phyloP scores from a whole-genome alignment of 2,888 invertebrate species.

The Agriopis leucophaearia region DNA sequence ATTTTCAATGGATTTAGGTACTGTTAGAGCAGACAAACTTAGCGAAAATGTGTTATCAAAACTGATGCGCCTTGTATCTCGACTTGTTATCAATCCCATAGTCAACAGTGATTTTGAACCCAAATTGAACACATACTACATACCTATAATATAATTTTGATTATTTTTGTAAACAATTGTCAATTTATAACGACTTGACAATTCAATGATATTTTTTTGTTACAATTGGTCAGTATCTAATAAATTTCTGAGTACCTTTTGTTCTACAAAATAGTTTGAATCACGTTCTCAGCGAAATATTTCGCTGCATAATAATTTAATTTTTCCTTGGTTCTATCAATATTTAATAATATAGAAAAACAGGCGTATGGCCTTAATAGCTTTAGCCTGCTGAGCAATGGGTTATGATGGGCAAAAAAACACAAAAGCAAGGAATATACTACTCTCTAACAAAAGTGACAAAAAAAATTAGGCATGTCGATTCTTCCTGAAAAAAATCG shows the following conservation, averaged over 20 bases:
- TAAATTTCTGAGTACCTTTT: neutral
- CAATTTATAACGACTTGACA: neutral
- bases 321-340: too few relatives aligned
- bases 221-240: neutral
- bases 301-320: too few relatives aligned
- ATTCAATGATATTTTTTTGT: neutral
- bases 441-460: too few relatives aligned
- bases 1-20: constrained; percentile 66
- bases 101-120: constrained; percentile 35
- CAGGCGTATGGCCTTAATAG: too few relatives aligned
- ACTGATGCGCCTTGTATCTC: constrained; percentile 75
- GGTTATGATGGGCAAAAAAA: too few relatives aligned
- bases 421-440: too few relatives aligned
- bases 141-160: neutral
- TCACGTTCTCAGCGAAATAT: too few relatives aligned
- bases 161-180: neutral
- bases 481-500: too few relatives aligned
- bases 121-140: constrained; percentile 1
- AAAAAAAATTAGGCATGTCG: too few relatives aligned
- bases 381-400: too few relatives aligned
- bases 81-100: constrained; percentile 72
- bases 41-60: constrained; percentile 75
- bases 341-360: too few relatives aligned
- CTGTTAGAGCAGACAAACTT: constrained; percentile 58
- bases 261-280: neutral